Conservation (phyloP, 2,888 invertebrate species). For the Plutella xylostella region DNA sequence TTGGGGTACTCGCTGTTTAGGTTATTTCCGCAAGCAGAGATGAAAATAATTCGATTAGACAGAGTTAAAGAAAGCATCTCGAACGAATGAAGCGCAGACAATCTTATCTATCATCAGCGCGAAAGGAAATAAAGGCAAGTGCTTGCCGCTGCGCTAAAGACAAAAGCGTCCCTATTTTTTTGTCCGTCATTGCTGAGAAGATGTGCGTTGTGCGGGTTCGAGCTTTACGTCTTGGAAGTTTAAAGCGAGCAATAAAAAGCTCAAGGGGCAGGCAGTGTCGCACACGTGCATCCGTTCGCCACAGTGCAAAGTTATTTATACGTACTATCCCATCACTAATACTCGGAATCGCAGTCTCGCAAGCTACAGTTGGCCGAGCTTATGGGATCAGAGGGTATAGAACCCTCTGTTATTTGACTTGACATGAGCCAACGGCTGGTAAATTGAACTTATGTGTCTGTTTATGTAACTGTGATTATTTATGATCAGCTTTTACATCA, state of each 20-base stretch:
- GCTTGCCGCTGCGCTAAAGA: slow-evolving; percentile 6
- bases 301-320: slow-evolving; percentile 55
- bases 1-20: too few species aligned
- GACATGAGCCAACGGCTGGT: too few species aligned
- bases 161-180: slow-evolving; percentile 8
- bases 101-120: slow-evolving; percentile 23
- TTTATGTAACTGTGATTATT: too few species aligned
- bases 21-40: too few species aligned
- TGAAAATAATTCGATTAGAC: too few species aligned
- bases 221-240: not conserved
- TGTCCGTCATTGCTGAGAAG: slow-evolving; percentile 1
- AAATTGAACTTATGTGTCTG: too few species aligned
- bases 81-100: too few species aligned
- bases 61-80: too few species aligned
- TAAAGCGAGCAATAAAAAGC: slow-evolving; percentile 45
- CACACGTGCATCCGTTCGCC: slow-evolving; percentile 64
- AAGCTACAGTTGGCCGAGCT: too few species aligned
- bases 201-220: slow-evolving; percentile 11
- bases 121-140: not conserved
- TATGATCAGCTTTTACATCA: too few species aligned
- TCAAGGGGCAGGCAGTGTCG: slow-evolving; percentile 31
- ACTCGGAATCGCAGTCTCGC: not conserved
- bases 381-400: too few species aligned
- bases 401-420: too few species aligned
- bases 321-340: not conserved